phyloP scores from a whole-genome alignment of 2,113 vertebrate species.

The Xiphophorus couchianus region DNA sequence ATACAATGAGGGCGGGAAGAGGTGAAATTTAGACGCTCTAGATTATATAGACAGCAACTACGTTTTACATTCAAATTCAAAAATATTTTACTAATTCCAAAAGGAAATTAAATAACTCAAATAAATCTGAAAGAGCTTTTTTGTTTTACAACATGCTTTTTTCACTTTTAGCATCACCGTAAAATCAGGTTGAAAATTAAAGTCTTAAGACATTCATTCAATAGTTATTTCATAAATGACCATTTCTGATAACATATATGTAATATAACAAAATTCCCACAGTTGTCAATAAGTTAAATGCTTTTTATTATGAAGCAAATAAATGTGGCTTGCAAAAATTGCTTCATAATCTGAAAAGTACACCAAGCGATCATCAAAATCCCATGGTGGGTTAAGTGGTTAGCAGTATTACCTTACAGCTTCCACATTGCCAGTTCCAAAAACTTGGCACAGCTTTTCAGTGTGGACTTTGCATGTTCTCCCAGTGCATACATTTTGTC shows the following conservation, averaged over 20 bases:
- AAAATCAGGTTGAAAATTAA: not conserved
- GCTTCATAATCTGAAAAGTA: conserved; percentile 1
- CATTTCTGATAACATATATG: not conserved
- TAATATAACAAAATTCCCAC: not conserved
- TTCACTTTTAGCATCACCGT: not conserved
- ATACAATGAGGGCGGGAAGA: conserved; percentile 32
- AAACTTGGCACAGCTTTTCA: not conserved
- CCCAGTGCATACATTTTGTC: too few relatives aligned
- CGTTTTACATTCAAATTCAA: not conserved
- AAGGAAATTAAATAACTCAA: too few relatives aligned
- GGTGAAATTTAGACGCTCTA: conserved; percentile 42
- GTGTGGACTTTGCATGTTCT: not conserved
- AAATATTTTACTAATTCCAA: too few relatives aligned
- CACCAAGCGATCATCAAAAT: not conserved
- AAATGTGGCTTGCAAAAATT: not conserved
- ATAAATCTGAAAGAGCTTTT: too few relatives aligned
- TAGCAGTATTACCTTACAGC: not conserved
- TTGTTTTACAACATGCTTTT: not conserved
- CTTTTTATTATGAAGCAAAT: not conserved
- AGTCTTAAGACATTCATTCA: not conserved
- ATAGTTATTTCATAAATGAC: not conserved
- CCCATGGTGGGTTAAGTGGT: not conserved
- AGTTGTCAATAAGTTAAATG: not conserved
- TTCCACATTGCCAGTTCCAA: not conserved
- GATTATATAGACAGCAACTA: conserved; percentile 5